Evolutionary conservation across 2,797 vertebrate species (phyloP).

Genomic region (Acipenser ruthenus): DNA sequence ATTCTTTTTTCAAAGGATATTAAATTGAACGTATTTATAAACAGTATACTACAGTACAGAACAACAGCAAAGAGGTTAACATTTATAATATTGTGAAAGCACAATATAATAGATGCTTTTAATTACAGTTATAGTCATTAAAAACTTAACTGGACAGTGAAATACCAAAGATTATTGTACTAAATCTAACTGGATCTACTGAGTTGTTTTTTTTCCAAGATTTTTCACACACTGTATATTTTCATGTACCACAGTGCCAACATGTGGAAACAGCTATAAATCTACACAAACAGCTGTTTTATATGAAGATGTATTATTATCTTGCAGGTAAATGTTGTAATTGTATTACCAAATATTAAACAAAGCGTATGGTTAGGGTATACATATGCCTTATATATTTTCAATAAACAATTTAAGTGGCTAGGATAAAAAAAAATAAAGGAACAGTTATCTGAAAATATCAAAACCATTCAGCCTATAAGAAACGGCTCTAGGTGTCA

Average conservation of each 20-base stretch:
- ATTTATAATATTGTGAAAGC: no score
- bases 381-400: background rate
- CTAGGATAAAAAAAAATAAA: background rate
- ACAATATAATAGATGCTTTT: no score
- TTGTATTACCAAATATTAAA: slow-evolving; percentile 5
- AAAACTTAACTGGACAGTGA: no score
- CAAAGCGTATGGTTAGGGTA: background rate
- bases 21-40: no score
- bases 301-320: slow-evolving; percentile 3
- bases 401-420: background rate
- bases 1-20: no score
- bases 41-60: no score
- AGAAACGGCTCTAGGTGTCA: no score
- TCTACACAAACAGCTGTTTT: background rate
- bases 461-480: no score
- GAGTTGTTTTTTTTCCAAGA: background rate
- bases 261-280: background rate
- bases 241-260: background rate
- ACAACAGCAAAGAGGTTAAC: no score
- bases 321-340: slow-evolving; percentile 5
- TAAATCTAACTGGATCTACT: background rate
- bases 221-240: no score
- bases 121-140: no score
- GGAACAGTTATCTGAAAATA: background rate
- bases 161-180: no score